A percentile compares a stretch with the other conserved stretches of the same genome.
phyloP scores from a whole-genome alignment of 2,797 vertebrate species.

The Typhlichthys subterraneus region DNA sequence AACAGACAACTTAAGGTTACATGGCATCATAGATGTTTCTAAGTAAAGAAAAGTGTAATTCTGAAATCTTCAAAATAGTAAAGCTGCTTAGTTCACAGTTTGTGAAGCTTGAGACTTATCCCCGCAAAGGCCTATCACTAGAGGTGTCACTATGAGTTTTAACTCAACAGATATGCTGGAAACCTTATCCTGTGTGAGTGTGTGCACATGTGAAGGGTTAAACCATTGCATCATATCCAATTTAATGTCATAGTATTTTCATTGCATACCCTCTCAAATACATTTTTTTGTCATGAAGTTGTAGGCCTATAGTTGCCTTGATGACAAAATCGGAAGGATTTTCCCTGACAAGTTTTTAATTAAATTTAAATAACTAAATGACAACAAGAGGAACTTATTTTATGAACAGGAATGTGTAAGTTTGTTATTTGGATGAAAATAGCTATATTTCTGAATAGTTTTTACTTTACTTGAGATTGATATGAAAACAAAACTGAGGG shows the following conservation, averaged over 20 bases:
- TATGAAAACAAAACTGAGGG: slow-evolving; percentile 29
- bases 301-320: not conserved
- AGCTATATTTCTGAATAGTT: slow-evolving; percentile 68
- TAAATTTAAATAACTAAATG: slow-evolving; percentile 9
- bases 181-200: not conserved
- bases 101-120: slow-evolving; percentile 2
- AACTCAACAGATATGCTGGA: slow-evolving; percentile 3
- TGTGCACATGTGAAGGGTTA: not conserved
- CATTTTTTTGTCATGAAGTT: slow-evolving; percentile 11
- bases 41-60: not conserved
- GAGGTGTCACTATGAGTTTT: not conserved
- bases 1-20: not conserved
- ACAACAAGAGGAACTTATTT: slow-evolving; percentile 15
- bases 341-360: slow-evolving; percentile 1
- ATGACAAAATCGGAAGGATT: slow-evolving; percentile 13
- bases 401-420: slow-evolving; percentile 40
- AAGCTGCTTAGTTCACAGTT: slow-evolving; percentile 7
- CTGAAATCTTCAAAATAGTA: not conserved
- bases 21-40: slow-evolving; percentile 20
- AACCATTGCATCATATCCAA: slow-evolving; percentile 23
- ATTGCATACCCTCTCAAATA: slow-evolving; percentile 11
- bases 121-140: not conserved
- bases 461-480: slow-evolving; percentile 57
- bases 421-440: slow-evolving; percentile 67
- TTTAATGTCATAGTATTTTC: slow-evolving; percentile 7